These are phyloP conservation scores for Shargacucullia verbasci DNA, from an alignment of 2,888 invertebrate species.

Conservation along the genomic window DNA sequence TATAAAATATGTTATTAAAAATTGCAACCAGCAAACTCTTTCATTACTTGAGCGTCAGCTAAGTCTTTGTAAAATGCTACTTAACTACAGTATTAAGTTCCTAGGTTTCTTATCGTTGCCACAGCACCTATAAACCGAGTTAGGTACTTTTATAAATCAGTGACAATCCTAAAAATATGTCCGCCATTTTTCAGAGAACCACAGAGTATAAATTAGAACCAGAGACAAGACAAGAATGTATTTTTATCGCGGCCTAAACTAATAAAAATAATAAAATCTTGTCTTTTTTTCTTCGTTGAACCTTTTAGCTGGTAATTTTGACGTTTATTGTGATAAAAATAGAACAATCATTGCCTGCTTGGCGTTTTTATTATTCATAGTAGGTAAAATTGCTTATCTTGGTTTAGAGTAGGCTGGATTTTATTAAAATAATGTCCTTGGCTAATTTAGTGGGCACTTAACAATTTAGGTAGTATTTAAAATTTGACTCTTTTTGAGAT, in stretches of 20 bases:
- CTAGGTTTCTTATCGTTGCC: slow-evolving; percentile 24
- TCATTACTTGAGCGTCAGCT: neutral
- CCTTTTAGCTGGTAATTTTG: neutral
- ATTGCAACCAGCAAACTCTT: slow-evolving; percentile 3
- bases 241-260: slow-evolving; percentile 9
- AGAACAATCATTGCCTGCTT: slow-evolving; percentile 1
- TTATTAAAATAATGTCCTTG: no score
- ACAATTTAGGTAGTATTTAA: no score
- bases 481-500: no score
- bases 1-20: slow-evolving; percentile 23
- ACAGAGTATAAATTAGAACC: slow-evolving; percentile 4
- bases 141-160: slow-evolving; percentile 24
- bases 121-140: slow-evolving; percentile 16
- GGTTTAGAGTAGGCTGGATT: no score
- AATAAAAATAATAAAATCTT: slow-evolving; percentile 18
- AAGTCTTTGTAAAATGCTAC: slow-evolving; percentile 16
- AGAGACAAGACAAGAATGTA: neutral
- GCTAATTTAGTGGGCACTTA: no score
- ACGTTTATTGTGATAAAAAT: slow-evolving; percentile 4
- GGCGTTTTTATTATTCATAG: neutral
- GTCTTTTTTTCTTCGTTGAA: slow-evolving; percentile 3
- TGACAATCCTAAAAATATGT: slow-evolving; percentile 24
- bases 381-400: no score
- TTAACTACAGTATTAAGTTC: slow-evolving; percentile 15
- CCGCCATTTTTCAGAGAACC: slow-evolving; percentile 7